Percentiles rank a stretch among this genome's conserved stretches.
Evolutionary conservation across 2,797 vertebrate species (phyloP).

Genomic region (Leptatherina wallacei): DNA sequence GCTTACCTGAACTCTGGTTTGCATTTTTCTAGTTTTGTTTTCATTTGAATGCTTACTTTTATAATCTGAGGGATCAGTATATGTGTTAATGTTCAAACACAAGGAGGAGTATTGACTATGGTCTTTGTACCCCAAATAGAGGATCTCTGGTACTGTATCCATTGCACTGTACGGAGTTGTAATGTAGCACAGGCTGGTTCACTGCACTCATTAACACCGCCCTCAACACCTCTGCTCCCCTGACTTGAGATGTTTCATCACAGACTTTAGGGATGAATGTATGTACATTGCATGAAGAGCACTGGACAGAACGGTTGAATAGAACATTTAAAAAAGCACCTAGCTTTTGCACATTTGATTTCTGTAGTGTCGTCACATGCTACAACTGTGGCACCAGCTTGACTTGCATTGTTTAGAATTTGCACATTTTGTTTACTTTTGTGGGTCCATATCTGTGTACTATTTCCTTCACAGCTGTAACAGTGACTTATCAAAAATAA

Average conservation of each 20-base stretch:
- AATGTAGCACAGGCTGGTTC: conserved; percentile 69
- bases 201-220: conserved; percentile 38
- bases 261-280: conserved; percentile 47
- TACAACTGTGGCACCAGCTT: conserved; percentile 36
- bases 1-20: conserved; percentile 68
- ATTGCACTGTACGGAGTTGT: conserved; percentile 60
- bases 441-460: conserved; percentile 16
- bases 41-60: conserved; percentile 47
- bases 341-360: conserved; percentile 55
- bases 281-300: conserved; percentile 53
- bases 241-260: conserved; percentile 27
- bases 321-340: conserved; percentile 23
- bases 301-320: conserved; percentile 32
- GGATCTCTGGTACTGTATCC: conserved; percentile 35
- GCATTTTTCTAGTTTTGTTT: conserved; percentile 53
- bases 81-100: conserved; percentile 42
- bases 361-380: conserved; percentile 34
- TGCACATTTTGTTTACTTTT: conserved; percentile 45
- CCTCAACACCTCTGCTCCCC: conserved; percentile 21
- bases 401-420: conserved; percentile 56
- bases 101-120: conserved; percentile 20
- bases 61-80: conserved; percentile 31
- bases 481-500: conserved; percentile 60
- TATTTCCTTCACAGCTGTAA: conserved; percentile 53
- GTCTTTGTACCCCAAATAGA: conserved; percentile 19